These are phyloP conservation scores for Protonemura montana DNA, from an alignment of 2,888 invertebrate genomes.

Conservation along the genomic window DNA sequence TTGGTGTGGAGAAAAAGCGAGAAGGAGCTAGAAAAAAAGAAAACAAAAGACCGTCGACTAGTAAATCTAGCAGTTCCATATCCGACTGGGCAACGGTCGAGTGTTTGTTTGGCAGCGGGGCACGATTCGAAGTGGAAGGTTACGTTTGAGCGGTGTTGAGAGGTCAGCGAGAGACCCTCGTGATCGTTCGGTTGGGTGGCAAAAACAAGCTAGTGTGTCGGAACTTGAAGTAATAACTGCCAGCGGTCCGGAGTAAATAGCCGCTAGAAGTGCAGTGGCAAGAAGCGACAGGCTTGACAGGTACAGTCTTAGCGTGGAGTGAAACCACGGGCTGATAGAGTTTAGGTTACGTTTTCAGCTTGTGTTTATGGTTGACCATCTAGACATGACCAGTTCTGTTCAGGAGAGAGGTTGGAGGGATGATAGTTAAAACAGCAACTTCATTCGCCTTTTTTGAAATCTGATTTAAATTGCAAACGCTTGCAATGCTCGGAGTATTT, in stretches of 20 bases:
- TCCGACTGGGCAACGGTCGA: not conserved
- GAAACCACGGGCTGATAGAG: not conserved
- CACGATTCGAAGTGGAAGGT: not conserved
- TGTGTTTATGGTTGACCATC: too few relatives aligned
- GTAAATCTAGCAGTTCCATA: not conserved
- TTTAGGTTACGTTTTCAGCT: too few relatives aligned
- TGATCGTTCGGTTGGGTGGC: not conserved
- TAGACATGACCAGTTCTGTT: too few relatives aligned
- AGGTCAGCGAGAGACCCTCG: too few relatives aligned
- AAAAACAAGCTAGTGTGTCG: not conserved
- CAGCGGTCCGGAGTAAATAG: not conserved
- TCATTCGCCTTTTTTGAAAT: too few relatives aligned
- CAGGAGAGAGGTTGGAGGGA: too few relatives aligned
- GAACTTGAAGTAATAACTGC: not conserved
- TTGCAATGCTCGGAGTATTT: too few relatives aligned
- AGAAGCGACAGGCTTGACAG: not conserved
- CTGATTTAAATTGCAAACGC: too few relatives aligned
- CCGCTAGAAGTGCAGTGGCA: not conserved
- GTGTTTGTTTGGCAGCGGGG: not conserved
- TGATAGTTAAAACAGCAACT: too few relatives aligned
- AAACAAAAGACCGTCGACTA: not conserved
- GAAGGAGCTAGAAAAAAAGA: not conserved
- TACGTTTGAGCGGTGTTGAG: not conserved
- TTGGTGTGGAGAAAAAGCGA: not conserved
- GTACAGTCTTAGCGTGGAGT: not conserved